Percentiles rank a stretch among this genome's conserved stretches.
phyloP scores from a whole-genome alignment of 1,140 invertebrate species.

The Laodelphax striatellus region DNA sequence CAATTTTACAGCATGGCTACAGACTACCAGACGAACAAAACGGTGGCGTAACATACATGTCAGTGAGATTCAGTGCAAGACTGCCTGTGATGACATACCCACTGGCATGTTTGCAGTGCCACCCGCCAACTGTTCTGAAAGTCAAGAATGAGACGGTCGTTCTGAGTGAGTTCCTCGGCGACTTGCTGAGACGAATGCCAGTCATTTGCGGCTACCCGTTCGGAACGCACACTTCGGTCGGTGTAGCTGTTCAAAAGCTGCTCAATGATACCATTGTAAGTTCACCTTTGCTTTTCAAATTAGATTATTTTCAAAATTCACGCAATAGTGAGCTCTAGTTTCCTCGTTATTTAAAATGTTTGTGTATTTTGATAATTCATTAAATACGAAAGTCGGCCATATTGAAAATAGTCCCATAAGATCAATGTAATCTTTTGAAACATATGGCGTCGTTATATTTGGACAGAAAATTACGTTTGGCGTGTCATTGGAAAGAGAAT shows the following conservation, averaged over 20 bases:
- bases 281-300: too few relatives aligned
- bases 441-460: too few relatives aligned
- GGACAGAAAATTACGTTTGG: too few relatives aligned
- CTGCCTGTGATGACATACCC: constrained; percentile 35
- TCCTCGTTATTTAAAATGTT: too few relatives aligned
- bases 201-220: constrained; percentile 14
- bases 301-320: too few relatives aligned
- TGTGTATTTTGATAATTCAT: too few relatives aligned
- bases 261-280: constrained; percentile 8
- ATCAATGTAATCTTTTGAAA: too few relatives aligned
- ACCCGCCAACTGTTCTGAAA: constrained; percentile 31
- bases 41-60: constrained; percentile 26
- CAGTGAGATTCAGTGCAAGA: constrained; percentile 30
- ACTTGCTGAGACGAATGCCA: constrained; percentile 11
- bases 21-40: constrained; percentile 33
- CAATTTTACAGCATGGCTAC: constrained; percentile 34
- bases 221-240: not conserved
- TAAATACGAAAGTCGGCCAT: too few relatives aligned
- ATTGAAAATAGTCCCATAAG: too few relatives aligned
- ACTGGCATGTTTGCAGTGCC: constrained; percentile 30
- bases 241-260: constrained; percentile 14
- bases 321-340: too few relatives aligned
- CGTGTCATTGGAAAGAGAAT: too few relatives aligned
- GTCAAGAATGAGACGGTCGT: constrained; percentile 28
- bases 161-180: constrained; percentile 10